Evolutionary conservation across 2,797 vertebrate genomes (phyloP).

Genomic region (Somateria mollissima): DNA sequence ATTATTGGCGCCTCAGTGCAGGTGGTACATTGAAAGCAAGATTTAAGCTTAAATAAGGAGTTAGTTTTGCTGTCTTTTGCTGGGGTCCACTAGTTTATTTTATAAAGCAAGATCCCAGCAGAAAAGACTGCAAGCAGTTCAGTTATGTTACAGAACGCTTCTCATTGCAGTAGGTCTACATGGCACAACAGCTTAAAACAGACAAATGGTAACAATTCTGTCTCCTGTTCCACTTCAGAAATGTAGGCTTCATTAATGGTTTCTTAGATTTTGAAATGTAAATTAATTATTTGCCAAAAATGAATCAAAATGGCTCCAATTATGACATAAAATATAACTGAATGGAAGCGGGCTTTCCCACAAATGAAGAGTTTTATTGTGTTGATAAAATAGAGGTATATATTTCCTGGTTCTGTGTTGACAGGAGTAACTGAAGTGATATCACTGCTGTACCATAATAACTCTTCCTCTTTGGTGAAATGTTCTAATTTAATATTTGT

Average conservation of each 20-base stretch:
- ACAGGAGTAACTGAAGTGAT: neutral
- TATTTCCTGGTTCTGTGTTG: neutral
- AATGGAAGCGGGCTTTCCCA: neutral
- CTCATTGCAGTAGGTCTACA: neutral
- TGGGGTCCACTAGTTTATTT: neutral
- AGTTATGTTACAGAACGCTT: neutral
- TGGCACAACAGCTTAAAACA: neutral
- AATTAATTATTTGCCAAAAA: neutral
- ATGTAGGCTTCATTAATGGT: neutral
- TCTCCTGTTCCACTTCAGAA: neutral
- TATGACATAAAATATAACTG: neutral
- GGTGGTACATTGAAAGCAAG: neutral
- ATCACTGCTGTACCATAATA: neutral
- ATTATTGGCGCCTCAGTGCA: neutral
- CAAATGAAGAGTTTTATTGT: neutral
- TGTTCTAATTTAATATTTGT: conserved; percentile 15
- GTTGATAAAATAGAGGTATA: neutral
- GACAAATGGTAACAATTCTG: neutral
- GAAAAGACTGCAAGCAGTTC: neutral
- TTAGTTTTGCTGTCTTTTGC: neutral
- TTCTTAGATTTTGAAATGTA: neutral
- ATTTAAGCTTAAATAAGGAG: neutral
- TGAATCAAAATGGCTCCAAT: neutral
- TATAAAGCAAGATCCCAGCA: neutral
- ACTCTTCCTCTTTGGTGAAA: neutral